Evolutionary conservation across 2,113 vertebrate species (phyloP), one percentile per base, ranked within the genome.

Genomic region (Sterna hirundo): DNA sequence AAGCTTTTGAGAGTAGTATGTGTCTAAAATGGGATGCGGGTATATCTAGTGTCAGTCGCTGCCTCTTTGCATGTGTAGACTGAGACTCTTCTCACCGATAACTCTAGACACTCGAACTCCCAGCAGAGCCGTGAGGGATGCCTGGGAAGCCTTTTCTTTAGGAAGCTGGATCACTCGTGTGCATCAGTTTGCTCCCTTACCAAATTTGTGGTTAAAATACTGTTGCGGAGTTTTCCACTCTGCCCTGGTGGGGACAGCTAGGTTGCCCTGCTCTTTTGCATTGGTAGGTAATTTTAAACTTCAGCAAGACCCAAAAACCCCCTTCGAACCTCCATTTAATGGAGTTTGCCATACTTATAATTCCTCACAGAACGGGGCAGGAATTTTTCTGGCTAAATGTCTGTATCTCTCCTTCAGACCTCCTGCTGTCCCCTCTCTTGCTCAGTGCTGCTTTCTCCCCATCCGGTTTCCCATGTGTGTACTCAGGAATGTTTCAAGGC

Each of bases 381-480:
- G 80, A 71, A 47, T 87, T 64, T 84, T 54, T 49, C 94, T 93
- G 68, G 57, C 60, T 36, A 16, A 25, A 29, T 13, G n/a, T 60
- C 65, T 69, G 57, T 40, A 30, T 46, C 11, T 90, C 74, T 81
- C 62, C 47, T 51, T 71, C 1, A 3, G 93, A 76, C 86, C 92
- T 91, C 86, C 95, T 91, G 91, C 86, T 97, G 96, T 93, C 95
- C 66, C 77, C 51, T 91, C 29, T 93, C 79, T 64, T 93, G 88
- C 96, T 93, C 47, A 17, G 57, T 26, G 72, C 93, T 72, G 38
- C 65, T 71, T 65, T 58, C 61, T 83, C 86, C 76, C 83, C 86
- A 34, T 95, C 94, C 61, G 0, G 11, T 83, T 94, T 89, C 81
- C 83, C 81, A 38, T 1, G n/a, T 85, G 92, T 72, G 77, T 82